phyloP scores from a whole-genome alignment of 2,888 invertebrate genomes.

The Petrolisthes manimaculis region DNA sequence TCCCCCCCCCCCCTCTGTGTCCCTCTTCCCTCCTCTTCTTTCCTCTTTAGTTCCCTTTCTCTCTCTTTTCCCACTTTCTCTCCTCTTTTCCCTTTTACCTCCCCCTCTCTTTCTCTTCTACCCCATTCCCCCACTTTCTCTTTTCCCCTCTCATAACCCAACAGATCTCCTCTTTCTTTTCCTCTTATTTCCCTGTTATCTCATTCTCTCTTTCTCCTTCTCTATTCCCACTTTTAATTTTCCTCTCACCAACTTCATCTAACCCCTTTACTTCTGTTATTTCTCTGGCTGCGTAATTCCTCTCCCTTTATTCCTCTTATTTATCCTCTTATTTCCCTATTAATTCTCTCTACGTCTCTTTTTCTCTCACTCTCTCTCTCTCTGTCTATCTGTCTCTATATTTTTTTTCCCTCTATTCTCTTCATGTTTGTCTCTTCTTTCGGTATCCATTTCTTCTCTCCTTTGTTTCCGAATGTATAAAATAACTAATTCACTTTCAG shows the following conservation, averaged over 20 bases:
- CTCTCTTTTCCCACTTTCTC: slow-evolving; percentile 4
- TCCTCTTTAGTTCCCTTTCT: not conserved
- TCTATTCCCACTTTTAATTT: not conserved
- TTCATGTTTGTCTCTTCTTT: not conserved
- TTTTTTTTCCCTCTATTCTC: not conserved
- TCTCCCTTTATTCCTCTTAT: not conserved
- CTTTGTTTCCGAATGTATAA: too few species aligned
- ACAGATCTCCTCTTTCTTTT: not conserved
- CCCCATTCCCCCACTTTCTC: not conserved
- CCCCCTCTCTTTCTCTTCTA: not conserved
- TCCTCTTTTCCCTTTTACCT: not conserved
- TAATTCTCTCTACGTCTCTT: not conserved
- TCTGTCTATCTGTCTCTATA: not conserved
- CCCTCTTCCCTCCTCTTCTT: not conserved
- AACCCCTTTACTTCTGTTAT: not conserved
- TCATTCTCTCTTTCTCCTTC: not conserved
- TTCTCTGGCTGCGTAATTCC: not conserved
- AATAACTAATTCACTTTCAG: too few species aligned
- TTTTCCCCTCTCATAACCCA: not conserved
- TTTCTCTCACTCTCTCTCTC: not conserved
- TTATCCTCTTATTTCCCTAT: not conserved
- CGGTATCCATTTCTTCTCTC: not conserved
- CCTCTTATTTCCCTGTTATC: not conserved
- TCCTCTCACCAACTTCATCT: not conserved
- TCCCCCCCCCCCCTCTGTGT: not conserved